A percentile compares a stretch with the other conserved stretches of the same genome.
phyloP scores from a whole-genome alignment of 2,797 vertebrate species.

The Parauchenoglanis ngamensis region DNA sequence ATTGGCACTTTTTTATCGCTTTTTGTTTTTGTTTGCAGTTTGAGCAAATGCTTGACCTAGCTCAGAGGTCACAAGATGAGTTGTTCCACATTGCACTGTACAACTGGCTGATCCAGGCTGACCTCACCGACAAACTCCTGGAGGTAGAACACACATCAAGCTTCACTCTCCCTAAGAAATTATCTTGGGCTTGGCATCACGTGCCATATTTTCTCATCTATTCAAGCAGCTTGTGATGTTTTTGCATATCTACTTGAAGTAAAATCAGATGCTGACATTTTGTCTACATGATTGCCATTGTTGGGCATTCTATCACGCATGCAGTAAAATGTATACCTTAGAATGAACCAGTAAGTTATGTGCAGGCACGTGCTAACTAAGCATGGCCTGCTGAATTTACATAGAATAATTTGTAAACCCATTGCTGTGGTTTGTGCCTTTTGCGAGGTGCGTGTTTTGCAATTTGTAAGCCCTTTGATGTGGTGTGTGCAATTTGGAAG shows the following conservation, averaged over 20 bases:
- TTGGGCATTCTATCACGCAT: neutral
- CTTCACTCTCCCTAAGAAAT: neutral
- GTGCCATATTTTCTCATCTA: neutral
- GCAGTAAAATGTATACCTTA: conserved; percentile 9
- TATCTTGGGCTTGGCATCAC: neutral
- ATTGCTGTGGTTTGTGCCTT: neutral
- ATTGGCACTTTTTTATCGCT: neutral
- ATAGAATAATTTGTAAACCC: conserved; percentile 6
- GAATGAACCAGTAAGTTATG: neutral
- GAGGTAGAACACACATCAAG: conserved; percentile 77
- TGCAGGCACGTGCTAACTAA: neutral
- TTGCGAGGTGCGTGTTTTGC: neutral
- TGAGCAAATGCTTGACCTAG: conserved; percentile 92
- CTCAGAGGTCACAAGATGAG: conserved; percentile 93
- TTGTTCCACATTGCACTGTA: conserved; percentile 97
- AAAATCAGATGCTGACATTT: neutral
- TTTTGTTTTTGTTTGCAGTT: conserved; percentile 72
- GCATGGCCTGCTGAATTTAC: neutral
- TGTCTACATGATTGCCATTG: neutral
- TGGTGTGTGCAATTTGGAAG: neutral
- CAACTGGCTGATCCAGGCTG: conserved; percentile 96
- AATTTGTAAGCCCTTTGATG: neutral
- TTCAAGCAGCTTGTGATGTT: neutral
- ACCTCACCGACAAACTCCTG: conserved; percentile 91
- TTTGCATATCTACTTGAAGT: conserved; percentile 19